A percentile compares a stretch with the other conserved stretches of the same genome.
phyloP scores from a whole-genome alignment of 1,140 invertebrate species.

The Lepidurus arcticus region DNA sequence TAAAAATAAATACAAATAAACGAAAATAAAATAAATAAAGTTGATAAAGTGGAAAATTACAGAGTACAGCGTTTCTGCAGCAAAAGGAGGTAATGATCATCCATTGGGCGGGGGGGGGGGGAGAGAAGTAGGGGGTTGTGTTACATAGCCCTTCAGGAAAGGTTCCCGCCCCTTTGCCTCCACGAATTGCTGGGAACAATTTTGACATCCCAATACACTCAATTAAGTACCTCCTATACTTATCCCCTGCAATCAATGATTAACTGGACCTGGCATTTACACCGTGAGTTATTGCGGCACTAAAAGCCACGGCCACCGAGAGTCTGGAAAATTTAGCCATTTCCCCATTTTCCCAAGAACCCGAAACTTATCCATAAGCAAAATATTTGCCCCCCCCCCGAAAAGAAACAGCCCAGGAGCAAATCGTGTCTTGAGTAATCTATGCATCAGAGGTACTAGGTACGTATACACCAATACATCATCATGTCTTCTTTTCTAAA shows the following conservation, averaged over 20 bases:
- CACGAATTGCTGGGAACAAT: neutral
- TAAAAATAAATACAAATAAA: too few relatives aligned
- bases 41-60: too few relatives aligned
- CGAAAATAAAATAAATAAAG: too few relatives aligned
- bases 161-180: neutral
- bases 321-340: conserved; percentile 5
- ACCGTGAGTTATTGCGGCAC: conserved; percentile 12
- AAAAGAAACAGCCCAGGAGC: neutral
- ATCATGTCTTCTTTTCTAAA: neutral
- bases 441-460: neutral
- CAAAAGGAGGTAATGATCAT: too few relatives aligned
- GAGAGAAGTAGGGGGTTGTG: too few relatives aligned
- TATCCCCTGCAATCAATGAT: neutral
- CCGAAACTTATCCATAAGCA: neutral
- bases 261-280: conserved; percentile 14
- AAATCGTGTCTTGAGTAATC: conserved; percentile 2
- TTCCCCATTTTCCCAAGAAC: neutral
- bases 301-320: neutral
- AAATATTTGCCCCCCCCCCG: too few relatives aligned
- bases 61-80: too few relatives aligned
- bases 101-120: too few relatives aligned
- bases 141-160: neutral
- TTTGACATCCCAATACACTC: neutral
- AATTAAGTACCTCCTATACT: conserved; percentile 12
- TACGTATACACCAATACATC: neutral